phyloP scores from a whole-genome alignment of 1,140 invertebrate species.

The Bombus ignitus region DNA sequence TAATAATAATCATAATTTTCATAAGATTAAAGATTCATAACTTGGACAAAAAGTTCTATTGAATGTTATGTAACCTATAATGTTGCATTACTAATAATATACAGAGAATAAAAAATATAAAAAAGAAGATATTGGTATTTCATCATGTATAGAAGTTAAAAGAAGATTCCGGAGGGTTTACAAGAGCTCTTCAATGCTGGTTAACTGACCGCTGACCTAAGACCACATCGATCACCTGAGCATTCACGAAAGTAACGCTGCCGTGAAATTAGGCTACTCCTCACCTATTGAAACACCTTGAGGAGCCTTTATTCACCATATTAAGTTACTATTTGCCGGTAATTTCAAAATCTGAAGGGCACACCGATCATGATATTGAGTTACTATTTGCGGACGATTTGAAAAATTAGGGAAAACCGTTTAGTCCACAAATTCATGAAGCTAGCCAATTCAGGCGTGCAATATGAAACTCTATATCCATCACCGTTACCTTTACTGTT shows the following conservation, averaged over 20 bases:
- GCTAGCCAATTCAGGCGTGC: constrained; percentile 14
- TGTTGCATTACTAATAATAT: neutral
- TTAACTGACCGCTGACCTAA: constrained; percentile 50
- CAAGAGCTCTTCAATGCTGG: neutral
- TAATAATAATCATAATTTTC: neutral
- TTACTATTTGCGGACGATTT: constrained; percentile 66
- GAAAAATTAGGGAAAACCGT: constrained; percentile 57
- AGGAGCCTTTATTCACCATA: constrained; percentile 38
- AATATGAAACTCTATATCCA: constrained; percentile 62
- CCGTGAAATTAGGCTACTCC: constrained; percentile 62
- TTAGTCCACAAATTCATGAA: constrained; percentile 35
- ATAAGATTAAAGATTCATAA: neutral
- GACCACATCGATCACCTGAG: constrained; percentile 14
- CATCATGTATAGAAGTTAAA: neutral
- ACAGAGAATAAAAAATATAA: neutral
- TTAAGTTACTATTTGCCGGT: constrained; percentile 61
- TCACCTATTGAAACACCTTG: constrained; percentile 29
- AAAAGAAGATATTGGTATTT: no score
- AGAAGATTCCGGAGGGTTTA: neutral
- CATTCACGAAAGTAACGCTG: constrained; percentile 61
- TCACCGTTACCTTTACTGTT: constrained; percentile 35
- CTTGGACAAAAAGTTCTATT: neutral
- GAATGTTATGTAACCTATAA: neutral
- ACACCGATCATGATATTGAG: constrained; percentile 54
- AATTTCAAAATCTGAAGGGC: constrained; percentile 45